phyloP scores from a whole-genome alignment of 2,797 vertebrate genomes.

The Rhincodon typus region DNA sequence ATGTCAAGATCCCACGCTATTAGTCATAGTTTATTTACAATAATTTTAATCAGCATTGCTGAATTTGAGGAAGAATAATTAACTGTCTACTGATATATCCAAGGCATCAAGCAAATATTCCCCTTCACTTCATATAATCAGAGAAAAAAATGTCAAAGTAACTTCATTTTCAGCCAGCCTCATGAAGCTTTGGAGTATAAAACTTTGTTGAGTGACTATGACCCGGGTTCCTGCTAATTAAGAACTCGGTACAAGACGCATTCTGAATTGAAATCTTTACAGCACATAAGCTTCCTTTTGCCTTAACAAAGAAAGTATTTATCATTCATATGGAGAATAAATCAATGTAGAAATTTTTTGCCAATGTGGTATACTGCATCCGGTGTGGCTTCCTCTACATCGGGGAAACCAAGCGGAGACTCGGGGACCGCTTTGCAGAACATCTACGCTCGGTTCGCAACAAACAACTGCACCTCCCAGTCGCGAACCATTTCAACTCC shows the following conservation, averaged over 20 bases:
- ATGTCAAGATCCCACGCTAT: not conserved
- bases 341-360: not conserved
- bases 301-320: not conserved
- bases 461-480: too few relatives aligned
- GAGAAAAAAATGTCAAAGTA: not conserved
- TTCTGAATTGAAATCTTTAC: not conserved
- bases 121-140: not conserved
- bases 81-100: not conserved
- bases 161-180: not conserved
- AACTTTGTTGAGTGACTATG: not conserved
- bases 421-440: too few relatives aligned
- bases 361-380: too few relatives aligned
- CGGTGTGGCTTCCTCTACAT: too few relatives aligned
- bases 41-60: not conserved
- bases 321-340: not conserved
- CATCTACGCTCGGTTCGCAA: too few relatives aligned
- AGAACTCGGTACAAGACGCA: not conserved
- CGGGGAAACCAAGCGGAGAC: too few relatives aligned
- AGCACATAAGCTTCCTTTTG: not conserved
- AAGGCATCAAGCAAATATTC: not conserved
- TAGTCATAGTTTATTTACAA: not conserved
- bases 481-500: too few relatives aligned
- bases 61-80: not conserved
- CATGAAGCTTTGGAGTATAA: not conserved
- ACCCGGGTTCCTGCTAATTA: not conserved